Base-by-base conservation (phyloP, 1,140 invertebrate species). In the Anthonomus grandis region DNA sequence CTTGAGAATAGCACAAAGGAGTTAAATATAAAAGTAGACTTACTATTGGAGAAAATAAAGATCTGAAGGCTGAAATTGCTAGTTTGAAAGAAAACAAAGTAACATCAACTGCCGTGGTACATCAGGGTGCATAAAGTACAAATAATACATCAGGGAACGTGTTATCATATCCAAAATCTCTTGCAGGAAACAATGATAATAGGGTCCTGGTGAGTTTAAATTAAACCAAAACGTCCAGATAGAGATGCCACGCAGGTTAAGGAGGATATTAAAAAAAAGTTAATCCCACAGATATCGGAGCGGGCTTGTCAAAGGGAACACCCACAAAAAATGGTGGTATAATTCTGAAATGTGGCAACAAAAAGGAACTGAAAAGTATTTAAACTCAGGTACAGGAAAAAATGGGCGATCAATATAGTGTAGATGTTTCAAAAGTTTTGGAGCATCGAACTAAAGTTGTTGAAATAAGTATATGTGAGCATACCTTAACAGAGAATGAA, bases 401-500 rank as follows among this genome's bases (percentile, higher is more conserved):
- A 45, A 21, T 45, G n/a, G 38, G 38, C 6, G 18, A 13, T 15
- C 8, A 6, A 5, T 41, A 45, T 45, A 6, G 23, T 22, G 42
- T 45, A 17, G 42, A 45, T 22, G 23, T 21, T 5, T 21, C 42
- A 4, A 45, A 45, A 45, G 18, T 45, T 6, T 21, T 21, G 18
- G 42, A 45, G 22, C 42, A 45, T 18, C 18, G 42, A 4, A 45
- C 22, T 5, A 45, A 45, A 45, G 42, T 45, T 4, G 42, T 45
- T 6, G 42, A 21, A 4, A 13, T 45, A 22, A 4, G 22, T 45
- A 21, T 19, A 13, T 22, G 9, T 18, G 42, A 45, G 17, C 22
- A 45, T n/a, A n/a, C n/a, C n/a, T n/a, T n/a, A n/a, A n/a, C n/a
- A n/a, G n/a, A n/a, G n/a, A n/a, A n/a, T n/a, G n/a, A n/a, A n/a